A percentile compares a stretch with the other conserved stretches of the same genome.
These are phyloP conservation scores for Orussus abietinus DNA, from an alignment of 1,140 invertebrate genomes.

Conservation along the genomic window DNA sequence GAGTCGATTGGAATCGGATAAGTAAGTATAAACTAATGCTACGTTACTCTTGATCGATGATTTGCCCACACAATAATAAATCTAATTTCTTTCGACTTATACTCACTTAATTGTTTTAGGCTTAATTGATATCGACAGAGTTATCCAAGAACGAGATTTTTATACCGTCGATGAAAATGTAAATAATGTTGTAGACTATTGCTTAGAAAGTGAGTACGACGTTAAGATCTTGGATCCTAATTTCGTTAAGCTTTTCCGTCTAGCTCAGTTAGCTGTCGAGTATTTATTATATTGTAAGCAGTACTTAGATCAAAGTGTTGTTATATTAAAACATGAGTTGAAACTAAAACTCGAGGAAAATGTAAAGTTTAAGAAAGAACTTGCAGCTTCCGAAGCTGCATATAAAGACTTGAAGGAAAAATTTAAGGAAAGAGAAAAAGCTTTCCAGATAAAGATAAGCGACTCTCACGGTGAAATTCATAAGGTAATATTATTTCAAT, in stretches of 20 bases:
- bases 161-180: constrained; percentile 61
- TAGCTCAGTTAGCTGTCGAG: constrained; percentile 66
- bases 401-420: constrained; percentile 32
- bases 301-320: constrained; percentile 64
- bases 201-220: constrained; percentile 60
- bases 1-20: constrained; percentile 64
- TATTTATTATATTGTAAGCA: constrained; percentile 68
- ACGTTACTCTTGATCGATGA: background rate
- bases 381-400: constrained; percentile 25
- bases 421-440: constrained; percentile 34
- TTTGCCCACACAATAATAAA: background rate
- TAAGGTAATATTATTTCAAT: constrained; percentile 45
- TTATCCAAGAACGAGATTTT: constrained; percentile 64
- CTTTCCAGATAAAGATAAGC: constrained; percentile 32
- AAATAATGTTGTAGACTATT: constrained; percentile 61
- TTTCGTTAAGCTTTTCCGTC: constrained; percentile 64
- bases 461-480: constrained; percentile 44
- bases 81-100: background rate
- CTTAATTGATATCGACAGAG: constrained; percentile 60
- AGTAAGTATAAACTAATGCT: constrained; percentile 47
- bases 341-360: constrained; percentile 55
- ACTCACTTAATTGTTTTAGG: constrained; percentile 44
- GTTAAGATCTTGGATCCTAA: constrained; percentile 62
- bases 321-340: constrained; percentile 61
- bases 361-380: constrained; percentile 34